Conservation (phyloP, 2,888 invertebrate species). For the Lycocerus yunnanus region DNA sequence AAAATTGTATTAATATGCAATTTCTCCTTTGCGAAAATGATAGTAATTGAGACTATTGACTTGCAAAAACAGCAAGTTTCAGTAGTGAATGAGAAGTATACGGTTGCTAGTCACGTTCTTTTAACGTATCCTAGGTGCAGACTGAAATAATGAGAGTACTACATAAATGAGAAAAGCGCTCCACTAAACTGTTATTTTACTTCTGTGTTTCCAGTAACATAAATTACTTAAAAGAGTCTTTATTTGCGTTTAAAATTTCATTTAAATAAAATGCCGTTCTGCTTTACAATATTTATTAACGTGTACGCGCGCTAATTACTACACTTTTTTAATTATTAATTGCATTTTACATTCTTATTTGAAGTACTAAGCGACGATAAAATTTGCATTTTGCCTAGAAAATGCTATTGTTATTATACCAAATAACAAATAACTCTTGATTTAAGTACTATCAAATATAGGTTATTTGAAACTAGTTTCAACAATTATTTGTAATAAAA, state of each 20-base stretch:
- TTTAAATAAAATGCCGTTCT: constrained; percentile 27
- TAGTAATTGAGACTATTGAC: constrained; percentile 11
- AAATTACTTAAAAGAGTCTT: constrained; percentile 37
- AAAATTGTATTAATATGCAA: background rate
- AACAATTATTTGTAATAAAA: background rate
- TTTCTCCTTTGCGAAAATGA: background rate
- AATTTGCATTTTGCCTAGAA: background rate
- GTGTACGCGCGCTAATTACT: constrained; percentile 10
- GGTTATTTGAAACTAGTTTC: background rate
- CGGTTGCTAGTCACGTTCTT: constrained; percentile 25
- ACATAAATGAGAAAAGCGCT: constrained; percentile 34
- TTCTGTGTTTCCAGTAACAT: constrained; percentile 28
- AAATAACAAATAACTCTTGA: background rate
- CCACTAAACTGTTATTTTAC: constrained; percentile 15
- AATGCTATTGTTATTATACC: background rate
- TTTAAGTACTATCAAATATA: background rate
- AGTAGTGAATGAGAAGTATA: constrained; percentile 17
- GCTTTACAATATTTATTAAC: constrained; percentile 13
- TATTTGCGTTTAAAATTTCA: constrained; percentile 36
- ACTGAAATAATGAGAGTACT: constrained; percentile 36
- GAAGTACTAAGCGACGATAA: background rate
- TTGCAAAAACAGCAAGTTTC: constrained; percentile 11
- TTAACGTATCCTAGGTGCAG: constrained; percentile 33
- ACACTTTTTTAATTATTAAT: constrained; percentile 1
- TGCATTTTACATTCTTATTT: background rate